phyloP scores from a whole-genome alignment of 2,888 invertebrate species.

The Andrena camellia region DNA sequence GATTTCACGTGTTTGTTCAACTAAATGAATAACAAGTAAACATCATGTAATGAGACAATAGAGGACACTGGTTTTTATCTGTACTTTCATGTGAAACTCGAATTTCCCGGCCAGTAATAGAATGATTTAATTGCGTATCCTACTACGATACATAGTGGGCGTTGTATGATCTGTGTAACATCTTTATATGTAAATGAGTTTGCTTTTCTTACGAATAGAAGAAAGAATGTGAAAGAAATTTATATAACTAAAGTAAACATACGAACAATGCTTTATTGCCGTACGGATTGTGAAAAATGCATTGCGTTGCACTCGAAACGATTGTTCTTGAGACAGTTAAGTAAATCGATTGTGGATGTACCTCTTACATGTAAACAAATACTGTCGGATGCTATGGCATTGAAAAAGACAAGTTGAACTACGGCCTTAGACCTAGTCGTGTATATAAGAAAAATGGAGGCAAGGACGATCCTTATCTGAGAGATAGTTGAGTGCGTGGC shows the following conservation, averaged over 20 bases:
- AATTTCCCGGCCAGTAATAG: conserved; percentile 7
- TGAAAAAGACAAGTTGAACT: conserved; percentile 71
- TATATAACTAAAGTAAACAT: conserved; percentile 1
- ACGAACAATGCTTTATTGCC: conserved; percentile 14
- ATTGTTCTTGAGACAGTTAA: conserved; percentile 21
- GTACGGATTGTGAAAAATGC: conserved; percentile 4
- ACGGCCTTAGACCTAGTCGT: conserved; percentile 85
- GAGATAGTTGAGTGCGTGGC: conserved; percentile 83
- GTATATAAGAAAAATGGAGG: conserved; percentile 80
- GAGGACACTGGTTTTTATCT: neutral
- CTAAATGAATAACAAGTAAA: neutral
- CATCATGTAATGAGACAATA: conserved; percentile 5
- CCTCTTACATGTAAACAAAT: conserved; percentile 57
- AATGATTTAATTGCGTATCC: conserved; percentile 6
- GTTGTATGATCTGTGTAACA: conserved; percentile 13
- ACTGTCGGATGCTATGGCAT: conserved; percentile 51
- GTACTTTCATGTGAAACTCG: conserved; percentile 8
- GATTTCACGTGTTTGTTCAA: neutral
- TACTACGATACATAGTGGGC: neutral
- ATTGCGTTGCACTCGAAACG: conserved; percentile 14
- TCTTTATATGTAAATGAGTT: conserved; percentile 27
- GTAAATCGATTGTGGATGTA: conserved; percentile 48
- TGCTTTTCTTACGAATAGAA: conserved; percentile 24
- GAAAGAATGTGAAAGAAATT: neutral
- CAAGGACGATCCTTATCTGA: conserved; percentile 78